Conservation (phyloP, 2,888 invertebrate genomes). For the Digitonthophagus gazella region DNA sequence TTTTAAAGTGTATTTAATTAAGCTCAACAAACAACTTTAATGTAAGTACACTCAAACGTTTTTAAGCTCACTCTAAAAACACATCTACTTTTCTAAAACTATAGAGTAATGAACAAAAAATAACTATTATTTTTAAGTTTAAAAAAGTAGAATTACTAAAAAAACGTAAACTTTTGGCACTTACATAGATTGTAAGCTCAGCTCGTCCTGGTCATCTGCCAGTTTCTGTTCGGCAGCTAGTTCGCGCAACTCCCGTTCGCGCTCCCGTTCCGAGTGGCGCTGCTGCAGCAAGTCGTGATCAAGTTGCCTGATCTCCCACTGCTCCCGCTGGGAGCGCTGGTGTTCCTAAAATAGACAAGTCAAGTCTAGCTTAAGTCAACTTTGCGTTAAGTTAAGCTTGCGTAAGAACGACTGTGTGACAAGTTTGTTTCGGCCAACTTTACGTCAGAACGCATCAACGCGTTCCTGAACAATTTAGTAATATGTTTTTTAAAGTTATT, state of each 20-base stretch:
- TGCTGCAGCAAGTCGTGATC: conserved; percentile 63
- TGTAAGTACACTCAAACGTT: no score
- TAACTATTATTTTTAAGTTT: no score
- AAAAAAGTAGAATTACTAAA: neutral
- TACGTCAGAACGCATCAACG: neutral
- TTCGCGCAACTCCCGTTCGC: conserved; percentile 59
- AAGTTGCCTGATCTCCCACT: conserved; percentile 59
- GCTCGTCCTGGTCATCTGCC: conserved; percentile 45
- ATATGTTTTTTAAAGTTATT: neutral
- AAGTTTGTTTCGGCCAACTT: neutral
- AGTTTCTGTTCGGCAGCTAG: conserved; percentile 49
- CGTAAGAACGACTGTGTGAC: neutral
- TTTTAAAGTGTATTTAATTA: no score
- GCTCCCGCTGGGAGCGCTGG: conserved; percentile 59
- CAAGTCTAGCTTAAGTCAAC: neutral
- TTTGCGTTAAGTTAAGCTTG: neutral
- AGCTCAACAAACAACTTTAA: no score
- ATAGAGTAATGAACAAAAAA: no score
- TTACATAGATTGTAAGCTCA: conserved; percentile 44
- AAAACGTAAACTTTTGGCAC: conserved; percentile 29
- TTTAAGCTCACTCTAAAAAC: no score
- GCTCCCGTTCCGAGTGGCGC: conserved; percentile 59
- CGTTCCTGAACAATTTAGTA: neutral
- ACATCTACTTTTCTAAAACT: no score
- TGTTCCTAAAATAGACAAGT: conserved; percentile 44